phyloP scores from a whole-genome alignment of 2,888 invertebrate species.

The Colostygia pectinataria region DNA sequence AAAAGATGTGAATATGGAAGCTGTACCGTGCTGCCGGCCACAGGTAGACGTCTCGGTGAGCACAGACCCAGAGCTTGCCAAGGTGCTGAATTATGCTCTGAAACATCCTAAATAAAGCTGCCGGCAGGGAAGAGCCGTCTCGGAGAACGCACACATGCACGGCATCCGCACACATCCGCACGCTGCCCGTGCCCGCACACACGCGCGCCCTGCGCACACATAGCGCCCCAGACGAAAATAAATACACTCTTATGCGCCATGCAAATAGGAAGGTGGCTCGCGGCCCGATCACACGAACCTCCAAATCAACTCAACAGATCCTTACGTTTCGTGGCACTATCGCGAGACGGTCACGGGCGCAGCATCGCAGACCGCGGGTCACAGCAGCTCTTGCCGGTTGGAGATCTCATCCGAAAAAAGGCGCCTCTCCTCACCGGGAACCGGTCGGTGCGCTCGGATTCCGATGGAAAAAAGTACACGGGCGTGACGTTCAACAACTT shows the following conservation, averaged over 20 bases:
- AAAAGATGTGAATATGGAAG: constrained; percentile 27
- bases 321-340: constrained; percentile 82
- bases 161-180: constrained; percentile 47
- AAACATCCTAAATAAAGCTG: constrained; percentile 78
- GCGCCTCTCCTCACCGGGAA: constrained; percentile 64
- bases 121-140: constrained; percentile 74
- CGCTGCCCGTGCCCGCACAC: constrained; percentile 43
- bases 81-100: constrained; percentile 58
- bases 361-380: constrained; percentile 77
- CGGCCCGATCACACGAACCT: constrained; percentile 66
- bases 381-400: constrained; percentile 61
- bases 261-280: constrained; percentile 78
- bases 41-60: constrained; percentile 42
- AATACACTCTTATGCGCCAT: constrained; percentile 81
- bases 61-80: constrained; percentile 38
- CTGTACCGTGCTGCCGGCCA: constrained; percentile 22
- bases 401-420: constrained; percentile 70
- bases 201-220: constrained; percentile 64
- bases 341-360: constrained; percentile 79
- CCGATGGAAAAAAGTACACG: constrained; percentile 76
- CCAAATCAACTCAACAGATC: constrained; percentile 73
- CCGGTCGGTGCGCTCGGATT: constrained; percentile 66
- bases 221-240: constrained; percentile 77
- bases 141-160: constrained; percentile 56
- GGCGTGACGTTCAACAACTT: constrained; percentile 70